Evolutionary conservation across 2,888 invertebrate genomes (phyloP).

Genomic region (Dolomedes plantarius): DNA sequence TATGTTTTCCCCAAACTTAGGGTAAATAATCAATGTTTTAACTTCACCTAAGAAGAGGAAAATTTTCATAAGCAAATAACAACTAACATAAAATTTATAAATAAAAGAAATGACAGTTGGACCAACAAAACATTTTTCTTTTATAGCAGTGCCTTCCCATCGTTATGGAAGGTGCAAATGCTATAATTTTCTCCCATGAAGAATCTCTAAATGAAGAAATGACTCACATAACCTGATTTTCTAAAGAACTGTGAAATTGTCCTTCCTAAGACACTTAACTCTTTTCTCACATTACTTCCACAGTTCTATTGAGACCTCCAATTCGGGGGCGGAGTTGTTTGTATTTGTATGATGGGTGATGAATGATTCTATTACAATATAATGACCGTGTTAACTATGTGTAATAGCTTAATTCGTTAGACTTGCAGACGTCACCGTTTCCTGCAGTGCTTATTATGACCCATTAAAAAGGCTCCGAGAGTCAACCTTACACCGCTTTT

Average conservation of each 20-base stretch:
- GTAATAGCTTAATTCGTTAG: slow-evolving; percentile 61
- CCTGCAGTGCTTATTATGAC: slow-evolving; percentile 38
- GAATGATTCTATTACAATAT: slow-evolving; percentile 41
- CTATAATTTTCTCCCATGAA: too few species aligned
- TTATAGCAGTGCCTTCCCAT: too few species aligned
- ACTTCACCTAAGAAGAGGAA: too few species aligned
- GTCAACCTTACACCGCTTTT: not conserved
- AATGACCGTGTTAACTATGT: slow-evolving; percentile 62
- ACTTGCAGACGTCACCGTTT: slow-evolving; percentile 33
- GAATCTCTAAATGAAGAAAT: not conserved
- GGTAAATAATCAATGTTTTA: too few species aligned
- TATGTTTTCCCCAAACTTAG: too few species aligned
- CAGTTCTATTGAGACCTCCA: not conserved
- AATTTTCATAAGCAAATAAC: too few species aligned
- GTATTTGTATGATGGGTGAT: slow-evolving; percentile 17
- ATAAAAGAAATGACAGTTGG: too few species aligned
- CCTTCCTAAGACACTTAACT: not conserved
- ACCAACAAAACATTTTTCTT: too few species aligned
- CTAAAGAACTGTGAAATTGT: not conserved
- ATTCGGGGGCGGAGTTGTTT: slow-evolving; percentile 6
- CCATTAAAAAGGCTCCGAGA: slow-evolving; percentile 32
- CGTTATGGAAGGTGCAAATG: too few species aligned
- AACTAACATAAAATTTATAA: too few species aligned
- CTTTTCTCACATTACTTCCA: not conserved
- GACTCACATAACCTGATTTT: not conserved